phyloP scores from a whole-genome alignment of 2,113 vertebrate genomes.

The Anoura caudifer region DNA sequence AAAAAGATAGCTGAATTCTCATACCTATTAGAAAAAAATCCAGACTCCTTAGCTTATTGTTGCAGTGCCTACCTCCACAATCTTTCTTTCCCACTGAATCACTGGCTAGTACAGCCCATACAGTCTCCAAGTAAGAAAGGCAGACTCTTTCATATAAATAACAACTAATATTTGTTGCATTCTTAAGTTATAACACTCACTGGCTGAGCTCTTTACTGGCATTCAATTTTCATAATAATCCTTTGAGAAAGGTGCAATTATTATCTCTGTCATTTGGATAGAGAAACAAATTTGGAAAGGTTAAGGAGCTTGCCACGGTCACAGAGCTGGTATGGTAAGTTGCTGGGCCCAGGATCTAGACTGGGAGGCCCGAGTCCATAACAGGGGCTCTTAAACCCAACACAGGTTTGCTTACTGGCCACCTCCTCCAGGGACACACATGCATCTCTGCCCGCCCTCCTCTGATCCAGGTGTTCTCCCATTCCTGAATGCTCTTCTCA shows the following conservation, averaged over 20 bases:
- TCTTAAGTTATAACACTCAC: not conserved
- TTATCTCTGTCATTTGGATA: not conserved
- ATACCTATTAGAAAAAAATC: too few relatives aligned
- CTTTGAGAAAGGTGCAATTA: not conserved
- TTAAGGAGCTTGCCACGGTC: not conserved
- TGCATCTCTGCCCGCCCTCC: not conserved
- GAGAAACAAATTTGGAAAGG: not conserved
- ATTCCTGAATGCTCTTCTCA: not conserved
- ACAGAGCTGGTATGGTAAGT: not conserved
- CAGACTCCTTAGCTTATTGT: not conserved
- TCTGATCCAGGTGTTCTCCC: not conserved
- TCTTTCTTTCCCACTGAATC: not conserved
- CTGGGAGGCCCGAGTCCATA: not conserved
- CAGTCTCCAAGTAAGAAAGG: not conserved
- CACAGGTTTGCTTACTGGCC: not conserved
- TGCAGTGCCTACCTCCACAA: not conserved
- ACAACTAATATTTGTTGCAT: not conserved
- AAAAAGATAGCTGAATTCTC: too few relatives aligned
- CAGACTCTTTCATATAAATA: not conserved
- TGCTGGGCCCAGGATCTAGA: not conserved
- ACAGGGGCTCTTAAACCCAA: not conserved
- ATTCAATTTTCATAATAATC: not conserved
- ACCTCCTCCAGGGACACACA: not conserved
- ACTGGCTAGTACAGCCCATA: not conserved
- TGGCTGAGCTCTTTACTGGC: not conserved